Evolutionary conservation across 2,113 vertebrate genomes (phyloP).

Genomic region (Xiphias gladius): DNA sequence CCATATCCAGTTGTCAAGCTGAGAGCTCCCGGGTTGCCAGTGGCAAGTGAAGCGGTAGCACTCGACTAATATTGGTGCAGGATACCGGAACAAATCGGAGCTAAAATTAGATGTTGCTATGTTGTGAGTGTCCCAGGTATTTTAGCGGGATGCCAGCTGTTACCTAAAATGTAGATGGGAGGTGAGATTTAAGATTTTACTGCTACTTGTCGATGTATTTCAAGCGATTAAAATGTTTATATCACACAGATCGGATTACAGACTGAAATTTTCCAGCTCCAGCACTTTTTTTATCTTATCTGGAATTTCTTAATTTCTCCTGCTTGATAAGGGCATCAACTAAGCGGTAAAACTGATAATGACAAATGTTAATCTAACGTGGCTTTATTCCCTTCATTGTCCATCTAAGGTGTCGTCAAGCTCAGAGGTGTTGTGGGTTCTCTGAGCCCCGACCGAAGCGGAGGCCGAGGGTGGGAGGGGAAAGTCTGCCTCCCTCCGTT

Average conservation of each 20-base stretch:
- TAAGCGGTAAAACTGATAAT: background rate
- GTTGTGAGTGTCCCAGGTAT: background rate
- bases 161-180: background rate
- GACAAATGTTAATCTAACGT: background rate
- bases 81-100: background rate
- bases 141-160: background rate
- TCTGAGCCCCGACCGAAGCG: slow-evolving; percentile 32
- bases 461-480: background rate
- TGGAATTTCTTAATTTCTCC: too few relatives aligned
- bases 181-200: background rate
- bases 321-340: too few relatives aligned
- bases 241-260: too few relatives aligned
- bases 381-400: background rate
- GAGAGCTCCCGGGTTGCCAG: background rate
- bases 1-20: slow-evolving; percentile 13
- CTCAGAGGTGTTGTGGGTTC: slow-evolving; percentile 48
- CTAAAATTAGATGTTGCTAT: slow-evolving; percentile 3
- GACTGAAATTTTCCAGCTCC: too few relatives aligned
- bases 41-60: background rate
- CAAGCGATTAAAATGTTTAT: too few relatives aligned
- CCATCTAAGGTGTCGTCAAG: slow-evolving; percentile 51
- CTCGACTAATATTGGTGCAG: background rate
- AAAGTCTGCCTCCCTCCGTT: background rate
- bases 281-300: too few relatives aligned
- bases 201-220: too few relatives aligned